Conservation (phyloP, 2,888 invertebrate species). For the Lathronympha strigana region DNA sequence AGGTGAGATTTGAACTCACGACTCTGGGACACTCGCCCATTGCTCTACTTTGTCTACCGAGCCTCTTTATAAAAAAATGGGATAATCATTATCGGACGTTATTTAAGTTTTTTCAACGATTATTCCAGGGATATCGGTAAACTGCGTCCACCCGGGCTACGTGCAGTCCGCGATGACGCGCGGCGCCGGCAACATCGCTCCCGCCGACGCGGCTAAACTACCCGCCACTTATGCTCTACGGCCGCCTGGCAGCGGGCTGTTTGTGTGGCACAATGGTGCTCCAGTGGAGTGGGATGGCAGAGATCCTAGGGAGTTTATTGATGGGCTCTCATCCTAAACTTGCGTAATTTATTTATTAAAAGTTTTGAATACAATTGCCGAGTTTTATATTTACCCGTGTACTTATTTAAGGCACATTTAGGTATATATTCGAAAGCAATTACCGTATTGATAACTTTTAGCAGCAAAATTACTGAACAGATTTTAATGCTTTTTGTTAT, state of each 20-base stretch:
- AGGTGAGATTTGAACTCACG: too few species aligned
- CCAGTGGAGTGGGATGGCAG: conserved; percentile 70
- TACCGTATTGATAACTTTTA: too few species aligned
- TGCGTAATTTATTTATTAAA: too few species aligned
- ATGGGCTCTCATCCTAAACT: conserved; percentile 51
- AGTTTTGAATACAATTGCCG: too few species aligned
- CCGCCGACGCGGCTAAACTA: conserved; percentile 60
- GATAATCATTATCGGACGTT: background rate
- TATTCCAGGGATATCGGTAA: conserved; percentile 64
- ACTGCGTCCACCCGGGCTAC: conserved; percentile 77
- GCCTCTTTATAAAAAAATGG: too few species aligned
- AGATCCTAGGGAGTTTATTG: conserved; percentile 70
- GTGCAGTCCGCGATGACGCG: conserved; percentile 75
- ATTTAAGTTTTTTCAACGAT: background rate
- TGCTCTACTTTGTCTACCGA: too few species aligned
- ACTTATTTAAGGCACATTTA: too few species aligned
- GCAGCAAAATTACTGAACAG: too few species aligned
- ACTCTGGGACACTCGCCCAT: too few species aligned
- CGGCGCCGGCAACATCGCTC: conserved; percentile 62
- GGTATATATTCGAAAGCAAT: too few species aligned
- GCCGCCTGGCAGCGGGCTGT: conserved; percentile 57
- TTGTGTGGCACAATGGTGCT: conserved; percentile 67
- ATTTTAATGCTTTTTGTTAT: too few species aligned
- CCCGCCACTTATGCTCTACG: conserved; percentile 55
- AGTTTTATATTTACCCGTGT: too few species aligned